Conservation (phyloP, 2,888 invertebrate species). For the Leucoma salicis region DNA sequence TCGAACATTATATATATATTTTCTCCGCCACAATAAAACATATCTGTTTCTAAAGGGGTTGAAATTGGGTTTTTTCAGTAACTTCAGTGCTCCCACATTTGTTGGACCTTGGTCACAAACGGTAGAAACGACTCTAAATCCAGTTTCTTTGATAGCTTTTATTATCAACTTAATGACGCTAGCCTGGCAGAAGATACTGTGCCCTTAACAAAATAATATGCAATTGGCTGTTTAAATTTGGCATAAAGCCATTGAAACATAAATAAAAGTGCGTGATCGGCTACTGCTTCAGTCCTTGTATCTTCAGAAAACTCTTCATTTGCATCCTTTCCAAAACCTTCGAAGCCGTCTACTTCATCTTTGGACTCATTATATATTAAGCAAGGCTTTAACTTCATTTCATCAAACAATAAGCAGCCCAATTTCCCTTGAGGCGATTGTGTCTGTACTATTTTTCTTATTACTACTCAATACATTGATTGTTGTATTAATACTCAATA, state of each 20-base stretch:
- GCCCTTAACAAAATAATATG: background rate
- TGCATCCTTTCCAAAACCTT: background rate
- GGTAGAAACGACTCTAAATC: background rate
- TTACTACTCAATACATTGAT: too few species aligned
- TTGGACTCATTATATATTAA: background rate
- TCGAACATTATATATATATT: background rate
- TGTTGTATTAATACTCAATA: too few species aligned
- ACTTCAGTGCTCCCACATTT: background rate
- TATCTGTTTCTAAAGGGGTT: too few species aligned
- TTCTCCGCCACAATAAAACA: background rate
- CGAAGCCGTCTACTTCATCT: background rate
- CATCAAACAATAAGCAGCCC: background rate
- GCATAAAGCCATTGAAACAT: background rate
- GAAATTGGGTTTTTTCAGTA: background rate
- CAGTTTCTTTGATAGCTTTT: background rate
- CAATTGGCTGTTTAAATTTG: background rate
- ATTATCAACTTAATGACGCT: background rate
- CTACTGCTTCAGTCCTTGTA: background rate
- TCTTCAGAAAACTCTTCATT: too few species aligned
- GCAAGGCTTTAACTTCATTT: background rate
- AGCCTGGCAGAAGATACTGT: background rate
- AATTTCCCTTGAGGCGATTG: too few species aligned
- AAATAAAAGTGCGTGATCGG: background rate
- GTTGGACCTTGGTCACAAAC: constrained; percentile 2
- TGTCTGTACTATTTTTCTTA: too few species aligned